Evolutionary conservation across 2,888 invertebrate species (phyloP).

Genomic region (Pyrgus malvae): DNA sequence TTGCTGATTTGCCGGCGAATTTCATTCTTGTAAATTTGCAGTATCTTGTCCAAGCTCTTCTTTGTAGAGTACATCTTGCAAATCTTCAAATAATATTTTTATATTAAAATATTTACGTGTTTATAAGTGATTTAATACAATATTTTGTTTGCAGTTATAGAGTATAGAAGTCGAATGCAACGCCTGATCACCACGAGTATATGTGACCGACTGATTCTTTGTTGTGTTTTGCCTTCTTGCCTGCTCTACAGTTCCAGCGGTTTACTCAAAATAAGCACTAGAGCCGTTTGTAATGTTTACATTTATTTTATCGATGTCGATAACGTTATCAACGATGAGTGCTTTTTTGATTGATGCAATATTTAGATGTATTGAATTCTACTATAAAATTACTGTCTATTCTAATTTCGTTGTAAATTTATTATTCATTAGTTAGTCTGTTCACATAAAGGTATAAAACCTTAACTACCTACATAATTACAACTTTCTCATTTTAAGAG

Average conservation of each 20-base stretch:
- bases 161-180: constrained; percentile 18
- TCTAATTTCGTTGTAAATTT: neutral
- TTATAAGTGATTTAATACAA: neutral
- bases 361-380: neutral
- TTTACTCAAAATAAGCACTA: constrained; percentile 54
- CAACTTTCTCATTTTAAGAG: no score
- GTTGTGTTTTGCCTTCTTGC: constrained; percentile 72
- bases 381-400: neutral
- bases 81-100: neutral
- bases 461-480: no score
- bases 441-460: no score
- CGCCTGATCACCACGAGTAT: constrained; percentile 53
- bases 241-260: constrained; percentile 60
- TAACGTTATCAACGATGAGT: constrained; percentile 24
- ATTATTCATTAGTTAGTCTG: no score
- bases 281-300: constrained; percentile 68
- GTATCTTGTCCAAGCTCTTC: constrained; percentile 64
- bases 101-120: neutral
- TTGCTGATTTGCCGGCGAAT: constrained; percentile 81
- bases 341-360: neutral
- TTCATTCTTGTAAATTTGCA: constrained; percentile 70
- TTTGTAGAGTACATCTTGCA: constrained; percentile 66
- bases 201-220: constrained; percentile 75
- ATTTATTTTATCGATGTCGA: constrained; percentile 58
- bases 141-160: neutral